phyloP scores from a whole-genome alignment of 2,888 invertebrate genomes.

The Erpobdella octoculata region DNA sequence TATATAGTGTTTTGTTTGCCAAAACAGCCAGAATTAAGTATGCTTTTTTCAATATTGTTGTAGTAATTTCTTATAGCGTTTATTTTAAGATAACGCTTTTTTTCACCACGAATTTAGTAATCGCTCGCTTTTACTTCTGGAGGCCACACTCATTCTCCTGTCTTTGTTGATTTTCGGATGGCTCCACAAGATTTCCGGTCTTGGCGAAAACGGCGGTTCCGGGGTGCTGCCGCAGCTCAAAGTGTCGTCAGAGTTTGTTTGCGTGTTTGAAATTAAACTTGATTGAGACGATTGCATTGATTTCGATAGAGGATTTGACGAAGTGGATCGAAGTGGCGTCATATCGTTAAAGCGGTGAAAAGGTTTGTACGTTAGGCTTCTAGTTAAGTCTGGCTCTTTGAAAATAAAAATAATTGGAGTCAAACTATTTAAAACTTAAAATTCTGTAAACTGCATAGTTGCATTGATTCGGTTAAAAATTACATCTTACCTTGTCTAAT shows the following conservation, averaged over 20 bases:
- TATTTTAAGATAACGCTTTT: too few relatives aligned
- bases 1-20: too few relatives aligned
- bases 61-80: too few relatives aligned
- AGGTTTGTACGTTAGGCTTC: neutral
- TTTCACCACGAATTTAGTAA: neutral
- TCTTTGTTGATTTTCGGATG: conserved; percentile 35
- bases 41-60: too few relatives aligned
- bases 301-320: too few relatives aligned
- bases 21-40: too few relatives aligned
- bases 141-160: conserved; percentile 15
- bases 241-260: neutral
- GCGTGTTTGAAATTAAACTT: neutral
- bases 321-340: neutral
- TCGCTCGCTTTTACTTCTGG: conserved; percentile 10
- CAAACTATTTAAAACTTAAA: too few relatives aligned
- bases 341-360: neutral
- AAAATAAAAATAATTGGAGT: too few relatives aligned
- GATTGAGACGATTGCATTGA: too few relatives aligned
- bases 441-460: too few relatives aligned
- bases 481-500: too few relatives aligned
- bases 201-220: conserved; percentile 33
- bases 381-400: neutral
- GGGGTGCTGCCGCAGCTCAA: conserved; percentile 31
- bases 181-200: conserved; percentile 27
- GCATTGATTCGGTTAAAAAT: neutral